Evolutionary conservation across 2,113 vertebrate genomes (phyloP), one percentile per base, ranked within the genome.

Genomic region (Elgaria multicarinata): DNA sequence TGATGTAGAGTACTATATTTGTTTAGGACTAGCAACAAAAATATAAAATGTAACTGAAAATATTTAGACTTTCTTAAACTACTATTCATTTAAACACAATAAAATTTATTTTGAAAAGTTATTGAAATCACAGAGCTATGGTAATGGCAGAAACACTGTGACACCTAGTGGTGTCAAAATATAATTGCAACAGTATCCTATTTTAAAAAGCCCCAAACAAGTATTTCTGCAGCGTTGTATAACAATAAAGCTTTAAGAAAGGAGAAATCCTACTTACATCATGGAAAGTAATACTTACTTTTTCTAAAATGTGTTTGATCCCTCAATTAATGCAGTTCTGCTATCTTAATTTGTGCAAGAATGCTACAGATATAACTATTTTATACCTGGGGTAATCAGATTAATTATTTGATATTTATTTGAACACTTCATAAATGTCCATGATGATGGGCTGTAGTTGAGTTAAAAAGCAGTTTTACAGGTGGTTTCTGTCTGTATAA

Each of bases 151-250:
- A n/a, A 82, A 78, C 64, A 78, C 36, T 33, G 0, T 28, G 86
- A 84, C 86, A 36, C 50, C 86, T 87, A 58, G 80, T 72, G 90
- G 90, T 44, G 12, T 12, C 44, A 78, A 69, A 28, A 2, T 53
- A 69, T 22, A 5, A 67, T 33, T 76, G 20, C 78, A 90, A 80
- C 24, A 81, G 22, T 62, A 83, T 55, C 31, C 64, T 33, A 28
- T 66, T 89, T 50, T 89, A 39, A 53, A 24, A 53, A 36, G 20
- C 18, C 64, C 8, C 77, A 62, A 33, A 14, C 20, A 36, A 82
- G 20, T 58, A 81, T 26, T 55, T 87, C 44, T 58, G 8, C 24
- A 89, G 36, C 22, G 55, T 46, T 36, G 6, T 82, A 28, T 53
- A 84, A 4, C 2, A 69, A 78, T 83, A 83, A 76, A 75, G 2